Conservation (phyloP, 2,888 invertebrate species). For the Empis stercorea region DNA sequence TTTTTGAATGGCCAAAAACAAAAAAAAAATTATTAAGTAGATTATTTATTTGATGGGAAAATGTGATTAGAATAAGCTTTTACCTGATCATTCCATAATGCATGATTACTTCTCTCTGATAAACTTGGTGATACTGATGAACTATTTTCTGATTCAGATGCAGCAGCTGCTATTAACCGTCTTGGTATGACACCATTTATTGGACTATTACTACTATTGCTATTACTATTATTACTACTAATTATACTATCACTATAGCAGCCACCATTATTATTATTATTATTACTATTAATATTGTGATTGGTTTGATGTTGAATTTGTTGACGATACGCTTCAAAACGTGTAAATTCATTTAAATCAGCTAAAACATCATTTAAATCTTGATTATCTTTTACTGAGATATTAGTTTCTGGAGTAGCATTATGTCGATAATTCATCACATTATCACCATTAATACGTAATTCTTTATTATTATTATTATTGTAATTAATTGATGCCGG, state of each 20-base stretch:
- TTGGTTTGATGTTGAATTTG: background rate
- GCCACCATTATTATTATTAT: background rate
- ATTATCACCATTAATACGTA: background rate
- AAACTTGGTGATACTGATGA: slow-evolving; percentile 21
- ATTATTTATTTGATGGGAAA: no score
- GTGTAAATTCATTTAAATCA: slow-evolving; percentile 17
- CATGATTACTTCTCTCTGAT: slow-evolving; percentile 20
- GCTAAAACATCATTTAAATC: slow-evolving; percentile 18
- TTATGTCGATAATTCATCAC: background rate
- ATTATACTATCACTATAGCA: slow-evolving; percentile 11
- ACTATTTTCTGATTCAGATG: slow-evolving; percentile 19
- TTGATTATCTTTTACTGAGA: slow-evolving; percentile 9
- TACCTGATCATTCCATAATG: slow-evolving; percentile 21
- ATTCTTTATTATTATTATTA: background rate
- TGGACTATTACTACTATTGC: slow-evolving; percentile 11
- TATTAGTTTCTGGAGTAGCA: slow-evolving; percentile 1
- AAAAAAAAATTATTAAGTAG: no score
- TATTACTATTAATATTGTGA: background rate
- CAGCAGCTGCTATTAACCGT: slow-evolving; percentile 14
- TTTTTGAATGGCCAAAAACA: no score
- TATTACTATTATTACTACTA: slow-evolving; percentile 16
- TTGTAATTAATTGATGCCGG: background rate
- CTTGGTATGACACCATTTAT: slow-evolving; percentile 9
- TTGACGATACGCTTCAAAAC: slow-evolving; percentile 14
- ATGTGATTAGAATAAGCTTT: no score